Evolutionary conservation across 2,797 vertebrate species (phyloP), one percentile per base, ranked within the genome.

Genomic region (Schizopygopsis pylzovi): DNA sequence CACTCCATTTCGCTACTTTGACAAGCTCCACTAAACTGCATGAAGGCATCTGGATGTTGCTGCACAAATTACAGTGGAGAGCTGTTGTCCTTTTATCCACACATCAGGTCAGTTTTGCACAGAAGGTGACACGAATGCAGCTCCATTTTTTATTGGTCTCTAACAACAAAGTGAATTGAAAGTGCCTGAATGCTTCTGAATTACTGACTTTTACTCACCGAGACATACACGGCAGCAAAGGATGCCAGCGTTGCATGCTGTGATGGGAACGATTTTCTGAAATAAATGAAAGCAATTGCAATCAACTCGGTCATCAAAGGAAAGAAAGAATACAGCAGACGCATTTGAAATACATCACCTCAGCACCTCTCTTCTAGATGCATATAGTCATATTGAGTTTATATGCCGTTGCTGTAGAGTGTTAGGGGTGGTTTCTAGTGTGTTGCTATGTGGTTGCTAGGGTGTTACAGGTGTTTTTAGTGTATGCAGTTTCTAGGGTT

Each of bases 171-270:
- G 41, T 73, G 41, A 75, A 65, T 9, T 8, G 13, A 22, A 76
- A 52, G 49, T 59, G 47, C 10, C 63, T 56, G 47, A 67, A 77
- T 78, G 15, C 47, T 41, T 76, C 20, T 86, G 79, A 82, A 72
- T 54, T 87, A 45, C 8, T 45, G 72, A 80, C 70, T 22, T 75
- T 81, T 91, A 98, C 98, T 99, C 93, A 99, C 98, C 77, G 98
- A 99, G 92, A 99, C 93, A 81, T 99, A 99, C 82, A 99, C 97
- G 28, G 98, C 98, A 25, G 98, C 98, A 80, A 99, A 99, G 73
- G 98, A 98, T 88, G 97, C 98, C 1, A 99, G 95, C 20, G 98
- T 99, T 2, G 98, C 98, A 22, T 99, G 98, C 93, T 99, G 98
- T 68, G 98, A 99, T 15, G 98, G 98, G 87, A 99, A 99, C 81